Evolutionary conservation across 2,888 invertebrate species (phyloP).

Genomic region (Harpalus rubripes): DNA sequence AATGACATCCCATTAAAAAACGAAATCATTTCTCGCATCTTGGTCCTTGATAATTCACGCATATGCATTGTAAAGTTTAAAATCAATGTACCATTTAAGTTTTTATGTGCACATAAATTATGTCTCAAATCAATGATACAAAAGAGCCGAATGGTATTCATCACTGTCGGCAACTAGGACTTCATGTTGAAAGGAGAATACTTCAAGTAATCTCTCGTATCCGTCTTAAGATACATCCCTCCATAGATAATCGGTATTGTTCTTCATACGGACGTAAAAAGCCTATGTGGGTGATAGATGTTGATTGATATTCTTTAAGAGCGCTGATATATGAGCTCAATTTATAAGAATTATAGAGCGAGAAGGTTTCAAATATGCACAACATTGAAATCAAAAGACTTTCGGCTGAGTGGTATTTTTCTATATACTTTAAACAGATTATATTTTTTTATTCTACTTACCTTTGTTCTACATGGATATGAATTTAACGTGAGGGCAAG

Average conservation of each 20-base stretch:
- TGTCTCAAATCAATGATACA: constrained; percentile 55
- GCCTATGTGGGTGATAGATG: constrained; percentile 16
- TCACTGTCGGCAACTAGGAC: constrained; percentile 32
- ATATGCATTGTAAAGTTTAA: constrained; percentile 39
- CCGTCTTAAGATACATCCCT: constrained; percentile 37
- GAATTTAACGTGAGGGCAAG: no score
- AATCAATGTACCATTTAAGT: constrained; percentile 59
- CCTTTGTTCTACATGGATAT: no score
- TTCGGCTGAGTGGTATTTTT: no score
- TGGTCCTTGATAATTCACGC: constrained; percentile 1
- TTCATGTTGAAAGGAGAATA: constrained; percentile 8
- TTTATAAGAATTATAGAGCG: neutral
- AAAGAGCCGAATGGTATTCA: constrained; percentile 41
- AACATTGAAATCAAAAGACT: neutral
- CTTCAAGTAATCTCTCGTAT: constrained; percentile 60
- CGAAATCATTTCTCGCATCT: constrained; percentile 25
- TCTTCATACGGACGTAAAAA: neutral
- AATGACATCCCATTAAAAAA: constrained; percentile 27
- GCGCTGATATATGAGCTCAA: neutral
- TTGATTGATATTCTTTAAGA: neutral
- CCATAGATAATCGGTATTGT: constrained; percentile 25
- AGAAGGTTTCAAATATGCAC: neutral
- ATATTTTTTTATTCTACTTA: no score
- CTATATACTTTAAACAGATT: no score
- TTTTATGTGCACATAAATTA: constrained; percentile 63